These are phyloP conservation scores for Hippocampus guttulatus DNA, from an alignment of 2,113 vertebrate genomes.

Conservation along the genomic window DNA sequence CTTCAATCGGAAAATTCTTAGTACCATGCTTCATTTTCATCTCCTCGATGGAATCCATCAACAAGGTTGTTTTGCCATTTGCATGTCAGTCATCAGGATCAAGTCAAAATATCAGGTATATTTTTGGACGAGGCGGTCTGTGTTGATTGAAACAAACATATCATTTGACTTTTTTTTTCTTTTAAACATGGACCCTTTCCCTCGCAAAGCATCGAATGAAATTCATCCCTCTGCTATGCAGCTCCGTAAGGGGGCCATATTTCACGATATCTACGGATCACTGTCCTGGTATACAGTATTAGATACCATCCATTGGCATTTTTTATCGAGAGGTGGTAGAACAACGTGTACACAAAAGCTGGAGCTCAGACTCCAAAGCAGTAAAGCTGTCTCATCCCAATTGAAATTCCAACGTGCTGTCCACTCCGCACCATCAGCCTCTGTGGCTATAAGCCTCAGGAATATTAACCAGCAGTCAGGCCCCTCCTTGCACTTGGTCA, in stretches of 20 bases:
- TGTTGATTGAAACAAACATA: neutral
- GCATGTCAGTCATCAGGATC: neutral
- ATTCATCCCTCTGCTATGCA: neutral
- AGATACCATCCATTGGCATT: neutral
- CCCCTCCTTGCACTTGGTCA: constrained; percentile 17
- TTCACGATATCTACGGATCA: neutral
- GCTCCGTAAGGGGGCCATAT: neutral
- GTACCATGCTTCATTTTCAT: neutral
- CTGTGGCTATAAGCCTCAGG: constrained; percentile 52
- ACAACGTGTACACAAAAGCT: constrained; percentile 7
- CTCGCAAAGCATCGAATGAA: neutral
- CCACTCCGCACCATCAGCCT: constrained; percentile 63
- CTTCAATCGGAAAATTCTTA: neutral
- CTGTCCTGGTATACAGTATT: neutral
- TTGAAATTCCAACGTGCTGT: constrained; percentile 67
- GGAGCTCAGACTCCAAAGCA: constrained; percentile 27
- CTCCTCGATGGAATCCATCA: neutral
- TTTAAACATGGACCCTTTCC: neutral
- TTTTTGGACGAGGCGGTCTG: neutral
- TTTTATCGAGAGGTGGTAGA: neutral
- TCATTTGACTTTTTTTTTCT: neutral
- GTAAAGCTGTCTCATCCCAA: constrained; percentile 37
- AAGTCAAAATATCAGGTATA: neutral
- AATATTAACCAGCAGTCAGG: constrained; percentile 65
- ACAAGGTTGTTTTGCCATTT: neutral